Conservation (phyloP, 1,140 invertebrate species). For the Coptotermes formosanus region DNA sequence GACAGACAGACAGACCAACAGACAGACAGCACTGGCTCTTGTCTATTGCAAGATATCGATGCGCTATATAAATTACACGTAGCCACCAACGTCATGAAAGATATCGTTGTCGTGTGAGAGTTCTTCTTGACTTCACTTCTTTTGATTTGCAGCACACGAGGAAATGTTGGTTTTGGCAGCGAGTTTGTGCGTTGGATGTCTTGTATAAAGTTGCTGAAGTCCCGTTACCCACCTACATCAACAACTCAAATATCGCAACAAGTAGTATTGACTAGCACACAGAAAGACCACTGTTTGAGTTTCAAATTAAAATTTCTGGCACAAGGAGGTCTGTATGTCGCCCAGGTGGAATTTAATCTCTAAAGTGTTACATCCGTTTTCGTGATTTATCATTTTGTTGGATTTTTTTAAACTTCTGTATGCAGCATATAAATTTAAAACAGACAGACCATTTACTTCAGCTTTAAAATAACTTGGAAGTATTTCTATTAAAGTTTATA, state of each 20-base stretch:
- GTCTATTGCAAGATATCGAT: not conserved
- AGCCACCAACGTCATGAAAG: not conserved
- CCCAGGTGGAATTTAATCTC: no score
- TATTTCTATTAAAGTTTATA: no score
- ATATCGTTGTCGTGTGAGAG: not conserved
- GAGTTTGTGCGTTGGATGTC: no score
- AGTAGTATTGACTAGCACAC: not conserved
- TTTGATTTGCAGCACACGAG: not conserved
- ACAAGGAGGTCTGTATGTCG: no score
- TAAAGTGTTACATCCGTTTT: no score
- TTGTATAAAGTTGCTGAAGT: not conserved
- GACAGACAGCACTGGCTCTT: not conserved
- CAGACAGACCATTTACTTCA: no score
- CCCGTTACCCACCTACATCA: not conserved
- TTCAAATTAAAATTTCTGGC: not conserved
- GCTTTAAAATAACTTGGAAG: no score
- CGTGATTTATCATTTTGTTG: no score
- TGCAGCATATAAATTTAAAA: no score
- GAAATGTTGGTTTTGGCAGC: slow-evolving; percentile 3
- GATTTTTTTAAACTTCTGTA: no score
- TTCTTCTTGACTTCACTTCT: not conserved
- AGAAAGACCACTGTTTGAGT: not conserved
- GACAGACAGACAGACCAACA: not conserved
- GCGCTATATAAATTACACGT: not conserved
- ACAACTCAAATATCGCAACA: not conserved